Evolutionary conservation across 1,140 invertebrate genomes (phyloP), one percentile per base, ranked within the genome.

Genomic region (Trialeurodes vaporariorum): DNA sequence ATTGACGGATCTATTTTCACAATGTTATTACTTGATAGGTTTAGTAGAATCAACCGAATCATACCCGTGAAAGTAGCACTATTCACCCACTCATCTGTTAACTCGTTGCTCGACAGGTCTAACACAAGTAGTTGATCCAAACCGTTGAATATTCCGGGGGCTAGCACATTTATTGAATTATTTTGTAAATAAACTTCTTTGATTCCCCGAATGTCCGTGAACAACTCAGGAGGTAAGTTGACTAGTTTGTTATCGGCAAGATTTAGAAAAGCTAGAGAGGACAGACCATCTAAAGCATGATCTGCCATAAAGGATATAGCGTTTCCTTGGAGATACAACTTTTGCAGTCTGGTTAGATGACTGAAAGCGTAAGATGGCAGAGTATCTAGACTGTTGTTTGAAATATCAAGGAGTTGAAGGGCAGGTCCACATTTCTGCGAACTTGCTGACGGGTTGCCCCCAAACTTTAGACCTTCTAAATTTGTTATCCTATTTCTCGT

Each of bases 81-180:
- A 75, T 92, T 93, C 49, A 92, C 88, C 93, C 89, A 96, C 74
- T 91, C 90, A 60, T 85, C 85, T 34, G 89, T 90, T 27, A 97
- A 79, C 76, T 92, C 87, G 74, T 98, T 97, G 68, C 86, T 84
- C 24, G 91, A 90, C 69, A 95, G 78, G 76, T 96, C 91, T 11
- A 97, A 79, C 26, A 92, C 85, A 66, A 90, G 77, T 25, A 98
- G 77, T 75, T 92, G 89, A 2, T 86, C 84, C 22, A 96, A 79
- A 66, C 91, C 89, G 72, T 85, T 85, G 76, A 95, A 94, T 58
- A 94, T 79, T 1, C 91, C 92, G 0, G 91, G 91, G 24, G 91
- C 90, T 2, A 94, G 74, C 0, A 93, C 90, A 72, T 88, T 89
- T 25, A 94, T 86, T n/a, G 88, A 89, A 77, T 95, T 94, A 73